Base-by-base conservation (phyloP, 2,888 invertebrate species). In the Aphelenchoides bicaudatus region DNA sequence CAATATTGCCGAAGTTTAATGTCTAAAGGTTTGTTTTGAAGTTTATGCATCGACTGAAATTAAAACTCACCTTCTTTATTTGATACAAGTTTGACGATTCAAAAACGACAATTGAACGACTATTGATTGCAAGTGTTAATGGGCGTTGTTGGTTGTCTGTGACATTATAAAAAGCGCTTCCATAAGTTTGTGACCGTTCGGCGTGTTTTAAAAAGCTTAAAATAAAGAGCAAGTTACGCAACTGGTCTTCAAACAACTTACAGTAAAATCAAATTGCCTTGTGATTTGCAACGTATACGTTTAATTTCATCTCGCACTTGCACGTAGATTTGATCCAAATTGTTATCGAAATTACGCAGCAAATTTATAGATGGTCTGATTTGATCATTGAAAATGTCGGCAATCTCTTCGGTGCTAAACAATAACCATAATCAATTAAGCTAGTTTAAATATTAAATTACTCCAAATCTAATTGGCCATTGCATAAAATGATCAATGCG, bases 141-240 rank as follows among this genome's bases (percentile, higher is more conserved):
- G 27, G 25, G 10, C 58, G 38, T 16, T 43, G 39, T 2, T 29
- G n/a, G 19, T n/a, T 38, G 19, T 58, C 58, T 5, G n/a, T 27
- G 3, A 58, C 56, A 8, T 39, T 27, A 43, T 58, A 58, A 25
- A 60, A 58, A 21, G n/a, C 38, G 25, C 58, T 59, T 10, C 58
- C 58, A 39, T 58, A 27, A 10, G 27, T 19, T 16, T 27, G 13
- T 19, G 58, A 58, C 6, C n/a, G 23, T 25, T 58, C 23, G n/a
- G 39, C 37, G 16, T 27, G 43, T 25, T 28, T 29, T 16, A 58
- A 46, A 21, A 58, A 58, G 19, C 58, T 58, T 8, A 1, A 58
- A n/a, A n/a, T n/a, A n/a, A n/a, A 52, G 39, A 37, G 10, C 43
- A n/a, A 43, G 16, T 43, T 8, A 43, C 23, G 16, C 21, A 43